Conservation (phyloP, 2,113 vertebrate species). For the Irena cyanogastra region DNA sequence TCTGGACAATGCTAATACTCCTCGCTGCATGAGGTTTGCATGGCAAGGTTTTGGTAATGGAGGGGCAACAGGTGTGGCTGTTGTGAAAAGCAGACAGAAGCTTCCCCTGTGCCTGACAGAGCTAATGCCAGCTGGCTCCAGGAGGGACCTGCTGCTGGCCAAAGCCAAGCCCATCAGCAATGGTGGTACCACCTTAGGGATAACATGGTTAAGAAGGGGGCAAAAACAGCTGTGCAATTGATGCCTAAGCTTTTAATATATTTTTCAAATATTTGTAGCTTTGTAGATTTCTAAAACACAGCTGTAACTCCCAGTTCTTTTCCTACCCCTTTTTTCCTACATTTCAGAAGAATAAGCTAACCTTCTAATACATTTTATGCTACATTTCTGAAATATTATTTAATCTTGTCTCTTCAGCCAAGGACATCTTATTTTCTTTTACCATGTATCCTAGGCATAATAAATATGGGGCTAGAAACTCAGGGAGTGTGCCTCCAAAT, state of each 20-base stretch:
- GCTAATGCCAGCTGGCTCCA: background rate
- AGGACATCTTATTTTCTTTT: background rate
- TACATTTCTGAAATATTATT: background rate
- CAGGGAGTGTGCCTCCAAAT: background rate
- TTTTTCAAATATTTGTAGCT: background rate
- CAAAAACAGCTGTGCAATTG: background rate
- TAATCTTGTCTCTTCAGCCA: background rate
- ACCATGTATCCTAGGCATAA: background rate
- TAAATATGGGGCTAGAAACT: background rate
- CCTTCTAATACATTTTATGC: background rate
- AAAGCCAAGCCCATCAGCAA: background rate
- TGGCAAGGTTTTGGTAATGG: background rate
- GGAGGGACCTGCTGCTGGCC: accelerated
- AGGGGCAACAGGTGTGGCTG: background rate
- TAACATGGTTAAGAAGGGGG: background rate
- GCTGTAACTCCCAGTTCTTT: background rate
- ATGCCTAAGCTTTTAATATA: background rate
- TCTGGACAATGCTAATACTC: background rate
- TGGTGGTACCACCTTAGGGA: background rate
- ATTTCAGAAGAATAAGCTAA: background rate
- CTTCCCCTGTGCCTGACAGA: background rate
- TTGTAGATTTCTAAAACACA: background rate
- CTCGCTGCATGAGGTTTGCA: accelerated
- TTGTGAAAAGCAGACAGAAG: background rate
- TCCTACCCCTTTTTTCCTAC: background rate